Evolutionary conservation across 2,113 vertebrate species (phyloP).

Genomic region (Halcyon malimbica): DNA sequence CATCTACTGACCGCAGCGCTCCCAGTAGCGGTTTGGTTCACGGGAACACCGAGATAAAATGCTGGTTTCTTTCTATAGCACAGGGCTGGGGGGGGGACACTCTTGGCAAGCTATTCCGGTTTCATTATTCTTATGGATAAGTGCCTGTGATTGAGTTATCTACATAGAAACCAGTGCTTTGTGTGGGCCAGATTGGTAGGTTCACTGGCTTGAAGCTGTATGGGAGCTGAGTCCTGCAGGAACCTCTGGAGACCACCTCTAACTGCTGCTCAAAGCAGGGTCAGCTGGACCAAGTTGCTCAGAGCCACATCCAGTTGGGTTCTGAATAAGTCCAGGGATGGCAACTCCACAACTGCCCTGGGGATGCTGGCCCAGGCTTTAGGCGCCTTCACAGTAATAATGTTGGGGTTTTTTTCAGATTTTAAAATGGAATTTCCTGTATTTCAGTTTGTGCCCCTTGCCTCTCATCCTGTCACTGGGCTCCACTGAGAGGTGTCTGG

Average conservation of each 20-base stretch:
- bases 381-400: not conserved
- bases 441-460: not conserved
- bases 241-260: not conserved
- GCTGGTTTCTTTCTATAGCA: not conserved
- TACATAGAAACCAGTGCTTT: not conserved
- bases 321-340: not conserved
- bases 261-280: not conserved
- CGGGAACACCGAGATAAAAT: not conserved
- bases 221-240: not conserved
- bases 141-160: not conserved
- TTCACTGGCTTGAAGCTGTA: not conserved
- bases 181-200: not conserved
- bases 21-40: rapidly evolving
- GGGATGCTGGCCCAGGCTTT: not conserved
- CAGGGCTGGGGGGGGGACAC: no score
- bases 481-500: not conserved
- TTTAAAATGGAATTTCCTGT: not conserved
- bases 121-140: not conserved
- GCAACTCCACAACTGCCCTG: not conserved
- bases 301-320: rapidly evolving
- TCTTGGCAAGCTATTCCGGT: not conserved
- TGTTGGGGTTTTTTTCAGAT: not conserved
- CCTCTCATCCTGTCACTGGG: not conserved
- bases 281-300: not conserved
- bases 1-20: not conserved